A percentile compares a stretch with the other conserved stretches of the same genome.
phyloP scores from a whole-genome alignment of 2,113 vertebrate species.

The Emydura subglobosa region DNA sequence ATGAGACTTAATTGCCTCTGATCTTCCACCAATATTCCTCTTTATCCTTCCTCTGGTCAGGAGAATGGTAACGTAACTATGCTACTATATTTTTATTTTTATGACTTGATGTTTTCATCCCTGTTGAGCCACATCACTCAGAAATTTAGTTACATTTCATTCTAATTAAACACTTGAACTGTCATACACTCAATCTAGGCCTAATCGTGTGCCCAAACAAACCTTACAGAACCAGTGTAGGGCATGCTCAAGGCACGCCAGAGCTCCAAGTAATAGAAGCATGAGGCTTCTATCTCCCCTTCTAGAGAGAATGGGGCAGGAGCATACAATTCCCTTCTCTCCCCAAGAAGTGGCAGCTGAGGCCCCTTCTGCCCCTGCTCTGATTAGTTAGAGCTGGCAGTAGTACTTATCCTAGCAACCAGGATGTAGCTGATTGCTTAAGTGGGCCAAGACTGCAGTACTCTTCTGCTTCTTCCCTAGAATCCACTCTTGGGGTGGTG shows the following conservation, averaged over 20 bases:
- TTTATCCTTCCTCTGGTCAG: fast-evolving
- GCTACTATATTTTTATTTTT: background rate
- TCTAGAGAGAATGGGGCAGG: background rate
- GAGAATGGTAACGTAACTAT: background rate
- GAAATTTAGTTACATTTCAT: background rate
- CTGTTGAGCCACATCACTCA: background rate
- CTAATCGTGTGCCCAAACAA: background rate
- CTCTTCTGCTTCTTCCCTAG: background rate
- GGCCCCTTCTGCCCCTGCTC: background rate
- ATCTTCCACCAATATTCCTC: background rate
- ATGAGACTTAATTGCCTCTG: background rate
- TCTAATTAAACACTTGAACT: background rate
- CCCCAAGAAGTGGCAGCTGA: background rate
- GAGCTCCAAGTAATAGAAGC: background rate
- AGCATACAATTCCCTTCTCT: background rate
- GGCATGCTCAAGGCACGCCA: too few relatives aligned
- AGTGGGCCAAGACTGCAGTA: background rate
- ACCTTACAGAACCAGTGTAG: background rate
- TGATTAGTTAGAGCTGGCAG: background rate
- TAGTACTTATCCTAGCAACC: background rate
- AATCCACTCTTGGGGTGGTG: background rate
- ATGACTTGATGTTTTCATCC: background rate
- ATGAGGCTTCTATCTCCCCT: background rate
- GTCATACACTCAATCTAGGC: background rate
- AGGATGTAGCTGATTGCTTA: background rate